Evolutionary conservation across 2,113 vertebrate genomes (phyloP), one percentile per base, ranked within the genome.

Genomic region (Alectura lathami): DNA sequence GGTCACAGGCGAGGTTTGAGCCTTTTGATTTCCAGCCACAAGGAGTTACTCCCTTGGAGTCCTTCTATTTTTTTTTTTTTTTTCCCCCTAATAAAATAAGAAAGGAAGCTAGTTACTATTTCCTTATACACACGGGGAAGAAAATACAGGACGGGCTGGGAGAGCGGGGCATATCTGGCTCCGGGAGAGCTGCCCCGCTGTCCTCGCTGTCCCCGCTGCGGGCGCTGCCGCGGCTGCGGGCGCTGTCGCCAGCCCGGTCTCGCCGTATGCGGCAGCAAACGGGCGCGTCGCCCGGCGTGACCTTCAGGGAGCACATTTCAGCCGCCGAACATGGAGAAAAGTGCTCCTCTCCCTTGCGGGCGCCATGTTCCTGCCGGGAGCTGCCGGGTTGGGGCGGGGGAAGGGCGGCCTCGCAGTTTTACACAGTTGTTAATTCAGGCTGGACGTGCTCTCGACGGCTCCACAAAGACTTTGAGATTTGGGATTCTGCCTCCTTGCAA

Each of bases 291-390:
- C 91, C 94, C 54, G 73, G 57, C 45, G 83, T 92, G 91, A 91
- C 92, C 92, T 94, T 91, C 88, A 59, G 80, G 88, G 83, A 90
- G 62, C 57, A 75, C 77, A 69, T 89, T 83, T 78, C 86, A 51
- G 23, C 88, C 57, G 80, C 83, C 94, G 43, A 78, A 47, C 66
- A 57, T 63, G 54, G 45, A 16, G 83, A 70, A 50, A 81, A 81
- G 62, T 45, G 27, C 13, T 74, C 40, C 42, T 30, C 57, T 86
- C 5, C 4, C 80, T 69, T 40, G 5, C 29, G 87, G 91, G 68
- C 83, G 73, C 88, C 51, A 32, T 40, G 14, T 64, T 70, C 75
- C 60, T 13, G 14, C 56, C 47, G 60, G 79, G 89, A 82, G 79
- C 75, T 17, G 60, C 51, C 36, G n/a, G 60, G 13, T 15, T 36